These are phyloP conservation scores for Platalea minor DNA, from an alignment of 2,797 vertebrate species.

Conservation along the genomic window DNA sequence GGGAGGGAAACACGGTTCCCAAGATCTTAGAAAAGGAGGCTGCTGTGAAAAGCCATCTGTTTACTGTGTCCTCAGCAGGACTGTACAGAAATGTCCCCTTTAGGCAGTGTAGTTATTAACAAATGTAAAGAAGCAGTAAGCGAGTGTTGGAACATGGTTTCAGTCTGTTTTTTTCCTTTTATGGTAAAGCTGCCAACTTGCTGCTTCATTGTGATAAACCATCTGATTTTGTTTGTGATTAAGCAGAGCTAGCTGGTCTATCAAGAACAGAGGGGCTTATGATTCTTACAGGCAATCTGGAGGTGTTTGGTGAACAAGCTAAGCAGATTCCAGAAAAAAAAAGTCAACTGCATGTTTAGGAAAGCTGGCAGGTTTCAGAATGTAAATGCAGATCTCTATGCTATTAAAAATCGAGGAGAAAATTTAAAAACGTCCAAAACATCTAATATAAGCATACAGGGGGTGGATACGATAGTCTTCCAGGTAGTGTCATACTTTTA, in stretches of 20 bases:
- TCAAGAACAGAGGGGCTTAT: not conserved
- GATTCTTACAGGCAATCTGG: not conserved
- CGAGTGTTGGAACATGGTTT: not conserved
- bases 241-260: slow-evolving; percentile 59
- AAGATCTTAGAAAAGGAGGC: slow-evolving; percentile 14
- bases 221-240: slow-evolving; percentile 66
- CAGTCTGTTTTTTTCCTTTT: slow-evolving; percentile 73
- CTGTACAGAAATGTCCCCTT: slow-evolving; percentile 29
- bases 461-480: not conserved
- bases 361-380: not conserved
- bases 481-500: not conserved
- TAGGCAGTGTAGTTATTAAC: slow-evolving; percentile 17
- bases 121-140: slow-evolving; percentile 57
- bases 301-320: slow-evolving; percentile 4
- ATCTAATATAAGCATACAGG: not conserved
- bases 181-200: slow-evolving; percentile 71
- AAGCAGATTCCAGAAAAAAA: not conserved
- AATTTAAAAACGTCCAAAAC: not conserved
- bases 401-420: not conserved
- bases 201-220: slow-evolving; percentile 62
- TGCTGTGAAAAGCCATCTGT: slow-evolving; percentile 21
- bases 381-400: not conserved
- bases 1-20: slow-evolving; percentile 17
- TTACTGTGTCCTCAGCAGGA: slow-evolving; percentile 1
- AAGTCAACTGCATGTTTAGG: not conserved